These are phyloP conservation scores for Mormyrus iriodes DNA, from an alignment of 2,113 vertebrate genomes.

Conservation along the genomic window DNA sequence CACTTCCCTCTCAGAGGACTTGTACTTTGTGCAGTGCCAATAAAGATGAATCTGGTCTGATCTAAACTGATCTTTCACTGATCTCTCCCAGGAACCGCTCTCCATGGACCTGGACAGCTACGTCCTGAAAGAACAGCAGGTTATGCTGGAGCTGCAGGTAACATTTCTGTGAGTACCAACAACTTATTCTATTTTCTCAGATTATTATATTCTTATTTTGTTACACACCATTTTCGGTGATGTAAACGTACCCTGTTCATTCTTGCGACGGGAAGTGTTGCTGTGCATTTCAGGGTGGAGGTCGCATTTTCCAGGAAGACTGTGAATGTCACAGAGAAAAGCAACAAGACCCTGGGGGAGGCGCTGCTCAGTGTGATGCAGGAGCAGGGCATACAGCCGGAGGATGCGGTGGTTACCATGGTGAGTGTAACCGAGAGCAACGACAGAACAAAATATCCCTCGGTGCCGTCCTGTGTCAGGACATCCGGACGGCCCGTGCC, in stretches of 20 bases:
- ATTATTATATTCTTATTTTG: background rate
- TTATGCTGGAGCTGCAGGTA: constrained; percentile 82
- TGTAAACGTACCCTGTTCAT: background rate
- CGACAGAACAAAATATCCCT: background rate
- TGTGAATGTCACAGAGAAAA: constrained; percentile 71
- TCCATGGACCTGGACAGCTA: constrained; percentile 87
- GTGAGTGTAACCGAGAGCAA: constrained; percentile 43
- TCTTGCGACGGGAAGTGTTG: background rate
- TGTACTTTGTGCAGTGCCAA: background rate
- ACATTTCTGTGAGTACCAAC: constrained; percentile 78
- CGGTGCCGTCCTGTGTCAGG: background rate
- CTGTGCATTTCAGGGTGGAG: constrained; percentile 67
- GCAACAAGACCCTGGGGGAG: constrained; percentile 82
- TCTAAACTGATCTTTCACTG: background rate
- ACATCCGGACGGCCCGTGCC: background rate
- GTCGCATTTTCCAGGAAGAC: constrained; percentile 67
- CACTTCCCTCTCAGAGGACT: background rate
- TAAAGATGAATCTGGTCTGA: background rate
- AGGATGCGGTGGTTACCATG: constrained; percentile 58
- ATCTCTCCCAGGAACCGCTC: constrained; percentile 72
- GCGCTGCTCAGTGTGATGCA: constrained; percentile 70
- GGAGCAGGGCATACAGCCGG: constrained; percentile 66
- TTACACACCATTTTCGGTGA: background rate
- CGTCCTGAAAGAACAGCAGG: constrained; percentile 82
- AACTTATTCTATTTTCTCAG: background rate